A percentile compares a stretch with the other conserved stretches of the same genome.
These are phyloP conservation scores for Alviniconcha marisindica DNA, from an alignment of 1,140 invertebrate species.

Conservation along the genomic window DNA sequence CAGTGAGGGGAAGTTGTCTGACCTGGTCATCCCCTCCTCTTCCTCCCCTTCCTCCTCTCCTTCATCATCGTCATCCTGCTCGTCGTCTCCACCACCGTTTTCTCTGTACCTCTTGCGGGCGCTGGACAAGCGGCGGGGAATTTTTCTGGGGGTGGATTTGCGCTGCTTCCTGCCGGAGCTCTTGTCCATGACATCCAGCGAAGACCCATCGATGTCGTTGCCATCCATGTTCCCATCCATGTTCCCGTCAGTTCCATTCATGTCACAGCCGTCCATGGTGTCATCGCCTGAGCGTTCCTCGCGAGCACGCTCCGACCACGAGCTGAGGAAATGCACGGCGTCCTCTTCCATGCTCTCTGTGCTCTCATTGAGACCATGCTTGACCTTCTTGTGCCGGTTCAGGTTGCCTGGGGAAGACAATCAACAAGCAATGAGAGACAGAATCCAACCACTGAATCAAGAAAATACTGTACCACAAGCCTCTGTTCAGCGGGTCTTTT, in stretches of 20 bases:
- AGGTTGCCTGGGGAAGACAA: slow-evolving; percentile 70
- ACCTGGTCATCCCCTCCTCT: background rate
- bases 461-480: too few relatives aligned
- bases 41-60: slow-evolving; percentile 14
- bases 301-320: slow-evolving; percentile 57
- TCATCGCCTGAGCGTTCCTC: slow-evolving; percentile 46
- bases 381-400: slow-evolving; percentile 73
- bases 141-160: slow-evolving; percentile 56
- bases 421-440: too few relatives aligned
- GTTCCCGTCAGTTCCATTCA: background rate
- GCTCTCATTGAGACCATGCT: slow-evolving; percentile 70
- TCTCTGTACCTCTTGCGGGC: slow-evolving; percentile 8
- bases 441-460: too few relatives aligned
- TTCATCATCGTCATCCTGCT: slow-evolving; percentile 27
- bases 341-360: slow-evolving; percentile 70
- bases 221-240: slow-evolving; percentile 40
- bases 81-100: slow-evolving; percentile 22
- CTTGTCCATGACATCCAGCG: slow-evolving; percentile 35
- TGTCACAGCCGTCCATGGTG: slow-evolving; percentile 25
- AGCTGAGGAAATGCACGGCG: slow-evolving; percentile 66
- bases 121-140: background rate
- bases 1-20: background rate
- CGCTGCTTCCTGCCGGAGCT: slow-evolving; percentile 52
- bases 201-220: slow-evolving; percentile 29
- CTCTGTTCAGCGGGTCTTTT: too few relatives aligned